Base-by-base conservation (phyloP, 2,888 invertebrate species). In the Xestia xanthographa region DNA sequence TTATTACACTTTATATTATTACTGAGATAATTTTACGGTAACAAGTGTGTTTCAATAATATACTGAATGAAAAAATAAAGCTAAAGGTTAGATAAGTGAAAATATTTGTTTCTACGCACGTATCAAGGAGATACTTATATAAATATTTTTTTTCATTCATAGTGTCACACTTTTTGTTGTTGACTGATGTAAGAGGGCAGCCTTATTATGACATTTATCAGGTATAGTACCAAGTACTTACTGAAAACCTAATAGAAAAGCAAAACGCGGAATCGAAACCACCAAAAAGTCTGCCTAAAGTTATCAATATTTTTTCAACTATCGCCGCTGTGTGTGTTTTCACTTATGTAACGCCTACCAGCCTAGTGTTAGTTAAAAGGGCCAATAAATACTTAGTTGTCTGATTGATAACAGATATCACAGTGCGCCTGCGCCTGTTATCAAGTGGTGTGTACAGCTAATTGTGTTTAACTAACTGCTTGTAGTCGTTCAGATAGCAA, bases 31-130 rank as follows among this genome's bases (percentile, higher is more conserved):
- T 34, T 66, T 17, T 43, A 71, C 41, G 17, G 71, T 63, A 56
- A 71, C 53, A 63, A 43, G 34, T 79, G 34, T 63, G 41, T 38
- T 79, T 20, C 12, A 48, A 26, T 50, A n/a, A 73, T 43, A 48
- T 4, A 20, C 17, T 41, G 29, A 56, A 50, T 72, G 38, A 72
- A 72, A 71, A 53, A 77, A 41, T 43, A n/a, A 75, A 45, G 11
- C 43, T 38, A 20, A 17, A 43, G 6, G 48, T 3, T 48, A 48
- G 17, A 6, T 48, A 48, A 48, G 20, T 20, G 5, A 20, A 48
- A 48, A 48, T 53, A 56, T 53, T 50, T 53, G 38, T 77, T 50
- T 45, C n/a, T 22, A 29, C 45, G 26, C 22, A 22, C 22, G 26
- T 63, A 63, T 63, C 22, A 43, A 12, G 8, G 26, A 63, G 34